Percentiles rank a stretch among this genome's conserved stretches.
Conservation (phyloP, 1,140 invertebrate species). For the Leptoteleia sp. region DNA sequence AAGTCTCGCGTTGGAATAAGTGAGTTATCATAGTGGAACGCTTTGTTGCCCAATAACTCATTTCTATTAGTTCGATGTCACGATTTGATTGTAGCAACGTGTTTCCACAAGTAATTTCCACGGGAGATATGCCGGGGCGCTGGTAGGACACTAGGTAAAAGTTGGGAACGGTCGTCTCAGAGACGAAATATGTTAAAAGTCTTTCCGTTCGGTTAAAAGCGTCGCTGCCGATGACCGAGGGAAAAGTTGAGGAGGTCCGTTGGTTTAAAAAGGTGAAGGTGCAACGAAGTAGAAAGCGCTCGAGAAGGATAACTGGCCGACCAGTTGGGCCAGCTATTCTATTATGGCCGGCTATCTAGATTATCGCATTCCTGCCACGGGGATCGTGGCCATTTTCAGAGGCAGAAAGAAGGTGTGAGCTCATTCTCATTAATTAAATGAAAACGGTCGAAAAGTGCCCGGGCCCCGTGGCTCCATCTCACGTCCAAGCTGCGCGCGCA, state of each 20-base stretch:
- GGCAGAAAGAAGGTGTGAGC: slow-evolving; percentile 44
- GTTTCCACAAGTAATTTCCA: slow-evolving; percentile 25
- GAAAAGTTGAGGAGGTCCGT: slow-evolving; percentile 52
- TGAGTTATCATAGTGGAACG: slow-evolving; percentile 8
- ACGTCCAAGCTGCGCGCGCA: too few relatives aligned
- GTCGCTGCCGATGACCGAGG: slow-evolving; percentile 50
- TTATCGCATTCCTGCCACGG: slow-evolving; percentile 78
- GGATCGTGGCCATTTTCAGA: slow-evolving; percentile 71
- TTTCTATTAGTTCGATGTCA: slow-evolving; percentile 3
- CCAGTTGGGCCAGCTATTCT: slow-evolving; percentile 76
- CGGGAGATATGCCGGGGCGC: too few relatives aligned
- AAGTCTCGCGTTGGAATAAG: neutral
- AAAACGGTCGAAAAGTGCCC: slow-evolving; percentile 61
- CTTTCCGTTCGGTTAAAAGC: slow-evolving; percentile 41
- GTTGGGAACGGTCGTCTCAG: too few relatives aligned
- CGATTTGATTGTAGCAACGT: slow-evolving; percentile 19
- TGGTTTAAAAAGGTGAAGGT: slow-evolving; percentile 71
- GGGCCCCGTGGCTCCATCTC: too few relatives aligned
- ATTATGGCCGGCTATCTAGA: slow-evolving; percentile 80
- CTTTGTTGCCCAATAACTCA: slow-evolving; percentile 21
- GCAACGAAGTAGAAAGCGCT: slow-evolving; percentile 75
- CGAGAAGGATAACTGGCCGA: slow-evolving; percentile 61
- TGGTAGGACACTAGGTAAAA: too few relatives aligned
- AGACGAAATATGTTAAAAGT: too few relatives aligned
- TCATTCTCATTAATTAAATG: slow-evolving; percentile 72